These are phyloP conservation scores for Eulemur mongoz DNA, from an alignment of 2,797 vertebrate genomes.

Conservation along the genomic window DNA sequence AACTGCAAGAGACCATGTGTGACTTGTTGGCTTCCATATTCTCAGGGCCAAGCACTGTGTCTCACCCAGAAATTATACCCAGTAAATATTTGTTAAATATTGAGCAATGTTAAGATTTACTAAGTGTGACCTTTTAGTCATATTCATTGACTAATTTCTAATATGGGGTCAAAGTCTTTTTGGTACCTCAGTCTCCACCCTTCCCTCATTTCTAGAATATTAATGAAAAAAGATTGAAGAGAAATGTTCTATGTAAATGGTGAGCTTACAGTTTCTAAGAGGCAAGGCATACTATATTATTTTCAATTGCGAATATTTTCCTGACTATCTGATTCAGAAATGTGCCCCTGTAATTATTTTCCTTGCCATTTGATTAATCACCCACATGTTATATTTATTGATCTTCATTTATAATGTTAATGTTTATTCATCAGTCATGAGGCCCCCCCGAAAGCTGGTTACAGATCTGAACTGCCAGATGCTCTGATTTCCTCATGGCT, in stretches of 20 bases:
- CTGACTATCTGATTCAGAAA: conserved; percentile 15
- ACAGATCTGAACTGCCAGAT: neutral
- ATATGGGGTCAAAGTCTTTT: neutral
- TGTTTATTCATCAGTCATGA: neutral
- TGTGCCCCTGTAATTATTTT: neutral
- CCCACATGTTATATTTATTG: neutral
- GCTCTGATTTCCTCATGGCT: neutral
- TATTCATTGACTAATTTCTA: neutral
- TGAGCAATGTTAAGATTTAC: neutral
- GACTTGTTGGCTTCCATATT: neutral
- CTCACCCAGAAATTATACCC: neutral
- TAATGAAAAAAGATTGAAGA: neutral
- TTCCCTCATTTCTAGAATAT: neutral
- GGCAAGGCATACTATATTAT: neutral
- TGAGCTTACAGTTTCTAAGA: neutral
- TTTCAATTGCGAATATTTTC: neutral
- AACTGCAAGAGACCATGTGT: neutral
- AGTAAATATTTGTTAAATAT: no score
- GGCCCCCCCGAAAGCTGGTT: neutral
- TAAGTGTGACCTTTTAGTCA: neutral
- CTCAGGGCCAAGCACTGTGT: neutral
- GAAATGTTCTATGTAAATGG: no score
- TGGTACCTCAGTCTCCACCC: neutral
- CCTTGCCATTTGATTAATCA: neutral
- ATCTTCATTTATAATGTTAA: conserved; percentile 12